Conservation (phyloP, 2,113 vertebrate species). For the Brachypodius melanocephalos region DNA sequence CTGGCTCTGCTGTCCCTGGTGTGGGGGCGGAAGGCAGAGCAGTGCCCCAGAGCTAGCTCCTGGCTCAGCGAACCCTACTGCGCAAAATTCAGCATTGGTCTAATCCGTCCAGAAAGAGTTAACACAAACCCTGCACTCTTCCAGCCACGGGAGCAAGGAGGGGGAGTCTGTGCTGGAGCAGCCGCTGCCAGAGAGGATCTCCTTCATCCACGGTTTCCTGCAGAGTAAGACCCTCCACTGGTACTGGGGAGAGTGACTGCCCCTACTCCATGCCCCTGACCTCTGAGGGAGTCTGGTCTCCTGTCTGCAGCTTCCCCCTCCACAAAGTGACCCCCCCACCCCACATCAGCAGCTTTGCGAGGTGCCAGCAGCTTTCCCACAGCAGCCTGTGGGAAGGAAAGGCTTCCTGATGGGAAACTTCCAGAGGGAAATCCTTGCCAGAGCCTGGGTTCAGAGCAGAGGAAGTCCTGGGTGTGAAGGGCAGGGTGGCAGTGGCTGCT, state of each 20-base stretch:
- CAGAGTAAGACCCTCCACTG: conserved; percentile 75
- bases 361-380: background rate
- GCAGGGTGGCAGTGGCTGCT: background rate
- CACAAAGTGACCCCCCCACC: too few relatives aligned
- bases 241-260: background rate
- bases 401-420: background rate
- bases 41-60: background rate
- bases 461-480: background rate
- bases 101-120: background rate
- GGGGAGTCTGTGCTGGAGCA: conserved; percentile 30
- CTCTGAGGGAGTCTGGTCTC: background rate
- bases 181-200: conserved; percentile 68
- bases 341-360: background rate
- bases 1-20: background rate
- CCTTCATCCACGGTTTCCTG: conserved; percentile 77
- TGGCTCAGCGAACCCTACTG: fast-evolving
- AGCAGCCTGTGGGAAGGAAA: background rate
- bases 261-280: background rate
- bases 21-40: background rate
- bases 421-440: background rate
- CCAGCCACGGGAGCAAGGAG: conserved; percentile 77
- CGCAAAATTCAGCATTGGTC: fast-evolving
- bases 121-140: background rate
- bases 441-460: background rate
- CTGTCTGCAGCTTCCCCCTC: background rate